A percentile compares a stretch with the other conserved stretches of the same genome.
Evolutionary conservation across 2,888 invertebrate species (phyloP).

Genomic region (Mythimna ferrago): DNA sequence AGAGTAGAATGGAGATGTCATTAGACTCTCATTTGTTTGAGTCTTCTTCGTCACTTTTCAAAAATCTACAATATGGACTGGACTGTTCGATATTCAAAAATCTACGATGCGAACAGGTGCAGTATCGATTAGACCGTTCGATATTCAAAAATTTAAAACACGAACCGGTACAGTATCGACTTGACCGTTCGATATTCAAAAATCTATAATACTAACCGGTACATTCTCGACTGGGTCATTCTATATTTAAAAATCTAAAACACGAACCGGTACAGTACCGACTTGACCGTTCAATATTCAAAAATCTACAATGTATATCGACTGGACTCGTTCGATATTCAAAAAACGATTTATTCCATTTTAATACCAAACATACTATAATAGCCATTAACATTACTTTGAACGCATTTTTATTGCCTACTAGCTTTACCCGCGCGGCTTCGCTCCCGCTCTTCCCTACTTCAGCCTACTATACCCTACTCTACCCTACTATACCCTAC

Average conservation of each 20-base stretch:
- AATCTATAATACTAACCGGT: neutral
- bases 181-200: constrained; percentile 44
- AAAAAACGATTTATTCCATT: too few relatives aligned
- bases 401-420: too few relatives aligned
- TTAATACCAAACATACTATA: too few relatives aligned
- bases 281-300: constrained; percentile 49
- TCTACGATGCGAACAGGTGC: neutral
- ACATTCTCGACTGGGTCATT: constrained; percentile 66
- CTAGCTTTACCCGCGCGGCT: too few relatives aligned
- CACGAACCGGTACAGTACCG: constrained; percentile 9
- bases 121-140: constrained; percentile 68
- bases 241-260: constrained; percentile 64
- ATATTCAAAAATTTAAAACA: constrained; percentile 62
- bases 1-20: too few relatives aligned
- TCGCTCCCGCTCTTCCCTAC: too few relatives aligned
- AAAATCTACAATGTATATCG: constrained; percentile 7
- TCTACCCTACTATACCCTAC: too few relatives aligned
- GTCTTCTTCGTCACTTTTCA: too few relatives aligned
- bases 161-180: constrained; percentile 24
- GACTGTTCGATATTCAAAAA: neutral
- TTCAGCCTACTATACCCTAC: too few relatives aligned
- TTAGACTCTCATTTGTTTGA: too few relatives aligned
- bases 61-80: too few relatives aligned
- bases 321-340: constrained; percentile 74
- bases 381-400: too few relatives aligned